phyloP scores from a whole-genome alignment of 2,888 invertebrate species.

The Amblyjoppa fuscipennis region DNA sequence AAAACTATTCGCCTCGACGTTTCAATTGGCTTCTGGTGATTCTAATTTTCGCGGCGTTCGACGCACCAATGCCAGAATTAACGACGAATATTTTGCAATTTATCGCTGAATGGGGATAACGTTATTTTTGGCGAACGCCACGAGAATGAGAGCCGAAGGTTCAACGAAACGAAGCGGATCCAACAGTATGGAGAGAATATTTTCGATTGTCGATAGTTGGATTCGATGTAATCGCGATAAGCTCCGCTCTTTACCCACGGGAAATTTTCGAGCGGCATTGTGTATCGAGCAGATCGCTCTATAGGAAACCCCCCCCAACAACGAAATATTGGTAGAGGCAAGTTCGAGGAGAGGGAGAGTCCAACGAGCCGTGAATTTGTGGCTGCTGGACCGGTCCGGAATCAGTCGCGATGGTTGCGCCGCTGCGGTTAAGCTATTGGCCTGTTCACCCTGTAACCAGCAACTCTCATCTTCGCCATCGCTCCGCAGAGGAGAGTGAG shows the following conservation, averaged over 20 bases:
- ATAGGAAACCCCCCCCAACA: constrained; percentile 4
- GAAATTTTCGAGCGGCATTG: constrained; percentile 70
- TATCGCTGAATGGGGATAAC: constrained; percentile 29
- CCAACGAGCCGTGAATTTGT: constrained; percentile 75
- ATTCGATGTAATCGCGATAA: constrained; percentile 56
- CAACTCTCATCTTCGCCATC: constrained; percentile 30
- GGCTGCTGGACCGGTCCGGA: constrained; percentile 61
- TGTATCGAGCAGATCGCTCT: background rate
- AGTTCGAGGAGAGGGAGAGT: constrained; percentile 23
- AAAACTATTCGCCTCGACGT: constrained; percentile 1
- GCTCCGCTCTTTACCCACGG: constrained; percentile 67
- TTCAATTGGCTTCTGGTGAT: background rate
- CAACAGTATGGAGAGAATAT: constrained; percentile 66
- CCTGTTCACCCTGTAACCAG: background rate
- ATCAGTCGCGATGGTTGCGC: constrained; percentile 50
- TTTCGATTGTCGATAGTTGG: constrained; percentile 35
- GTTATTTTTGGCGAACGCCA: background rate
- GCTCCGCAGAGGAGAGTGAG: background rate
- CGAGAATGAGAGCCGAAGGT: background rate
- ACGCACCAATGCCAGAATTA: background rate
- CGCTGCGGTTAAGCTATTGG: constrained; percentile 39
- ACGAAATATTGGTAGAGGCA: constrained; percentile 29
- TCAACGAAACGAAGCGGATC: constrained; percentile 10
- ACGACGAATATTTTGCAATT: constrained; percentile 20
- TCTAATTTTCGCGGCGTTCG: background rate